Conservation (phyloP, 1,140 invertebrate genomes). For the Nylanderia fulva region DNA sequence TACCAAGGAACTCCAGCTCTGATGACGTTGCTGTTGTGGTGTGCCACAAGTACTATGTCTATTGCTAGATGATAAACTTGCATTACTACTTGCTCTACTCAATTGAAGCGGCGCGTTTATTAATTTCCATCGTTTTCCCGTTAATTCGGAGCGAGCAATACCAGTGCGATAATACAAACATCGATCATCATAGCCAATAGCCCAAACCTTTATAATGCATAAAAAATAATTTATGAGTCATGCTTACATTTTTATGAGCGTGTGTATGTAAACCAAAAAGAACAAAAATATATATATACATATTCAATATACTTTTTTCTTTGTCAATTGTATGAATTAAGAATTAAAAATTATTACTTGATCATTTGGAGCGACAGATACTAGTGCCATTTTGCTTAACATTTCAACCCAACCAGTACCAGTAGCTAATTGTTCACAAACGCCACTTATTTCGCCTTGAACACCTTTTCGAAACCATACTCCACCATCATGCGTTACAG, state of each 20-base stretch:
- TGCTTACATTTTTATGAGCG: too few relatives aligned
- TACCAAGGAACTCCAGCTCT: conserved; percentile 85
- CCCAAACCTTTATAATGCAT: conserved; percentile 87
- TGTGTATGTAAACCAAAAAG: not conserved
- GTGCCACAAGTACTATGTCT: conserved; percentile 86
- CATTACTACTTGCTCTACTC: conserved; percentile 92
- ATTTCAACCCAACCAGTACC: conserved; percentile 94
- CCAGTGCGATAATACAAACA: conserved; percentile 93
- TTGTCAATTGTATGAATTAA: conserved; percentile 35
- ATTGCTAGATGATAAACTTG: conserved; percentile 86
- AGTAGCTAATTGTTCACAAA: conserved; percentile 90
- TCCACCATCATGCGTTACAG: conserved; percentile 92
- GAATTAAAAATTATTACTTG: conserved; percentile 87
- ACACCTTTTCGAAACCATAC: conserved; percentile 97
- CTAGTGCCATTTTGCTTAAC: conserved; percentile 92
- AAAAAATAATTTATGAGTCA: too few relatives aligned
- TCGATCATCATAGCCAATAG: conserved; percentile 90
- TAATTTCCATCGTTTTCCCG: conserved; percentile 94
- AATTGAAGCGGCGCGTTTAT: conserved; percentile 92
- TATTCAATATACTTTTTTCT: not conserved
- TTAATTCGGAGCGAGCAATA: conserved; percentile 91
- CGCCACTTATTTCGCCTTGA: conserved; percentile 89
- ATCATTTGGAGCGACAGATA: conserved; percentile 95
- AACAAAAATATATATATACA: conserved; percentile 17
- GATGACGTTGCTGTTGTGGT: conserved; percentile 82